Base-by-base conservation (phyloP, 1,140 invertebrate genomes). In the Bombus sylvicola region DNA sequence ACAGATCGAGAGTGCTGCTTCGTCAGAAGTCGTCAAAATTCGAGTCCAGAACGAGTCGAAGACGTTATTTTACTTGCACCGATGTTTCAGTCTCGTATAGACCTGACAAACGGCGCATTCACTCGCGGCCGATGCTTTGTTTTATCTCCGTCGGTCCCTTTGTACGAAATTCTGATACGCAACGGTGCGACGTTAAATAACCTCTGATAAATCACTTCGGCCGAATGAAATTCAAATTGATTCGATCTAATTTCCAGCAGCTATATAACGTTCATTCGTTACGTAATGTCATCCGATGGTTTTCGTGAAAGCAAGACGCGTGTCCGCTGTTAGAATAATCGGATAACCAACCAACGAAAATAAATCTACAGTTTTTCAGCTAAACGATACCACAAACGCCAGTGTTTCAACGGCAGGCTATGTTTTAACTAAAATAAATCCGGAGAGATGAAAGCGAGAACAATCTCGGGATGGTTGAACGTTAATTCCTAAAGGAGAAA, bases 21-120 rank as follows among this genome's bases (percentile, higher is more conserved):
- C 43, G 47, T 59, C 53, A 57, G 53, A 80, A 69, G 69, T 37
- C 77, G 22, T 78, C 39, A 43, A 41, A 62, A 34, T 28, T 43
- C 28, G 22, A 37, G 13, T 43, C 5, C 4, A 43, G 4, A 37
- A 39, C 12, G 37, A 39, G 15, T 22, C 18, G 34, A 22, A 34
- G 15, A 68, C 3, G 10, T 34, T 68, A 68, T 68, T 68, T 68
- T 1, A 8, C 47, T 18, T 22, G 47, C 18, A 0, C 6, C 18
- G 8, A 53, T 8, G 47, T 53, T 53, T 53, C 47, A 53, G 47
- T 22, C 47, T 53, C 47, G 18, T 0, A 22, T 22, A 53, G 47
- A 53, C 18, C 47, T 8, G 47, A 53, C 18, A 22, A 53, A 22
- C 47, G 47, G 18, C 47, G 18, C 47, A 8, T 53, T 53, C 47